Evolutionary conservation across 2,888 invertebrate genomes (phyloP), one percentile per base, ranked within the genome.

Genomic region (Dynastes tityus): DNA sequence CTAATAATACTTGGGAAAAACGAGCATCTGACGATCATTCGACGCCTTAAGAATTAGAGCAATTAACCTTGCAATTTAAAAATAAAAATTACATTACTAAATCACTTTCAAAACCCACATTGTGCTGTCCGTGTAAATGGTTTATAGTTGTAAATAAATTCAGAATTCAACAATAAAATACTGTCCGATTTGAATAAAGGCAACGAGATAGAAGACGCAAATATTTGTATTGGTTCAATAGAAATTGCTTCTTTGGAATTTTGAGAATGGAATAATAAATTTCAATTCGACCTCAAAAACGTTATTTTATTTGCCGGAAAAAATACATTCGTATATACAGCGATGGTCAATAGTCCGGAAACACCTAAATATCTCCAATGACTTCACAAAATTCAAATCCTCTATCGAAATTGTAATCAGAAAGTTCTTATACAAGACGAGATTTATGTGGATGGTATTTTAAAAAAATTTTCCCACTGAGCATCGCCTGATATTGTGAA

Each of bases 31-130:
- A 22, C 16, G 22, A 55, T 55, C 55, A 16, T 22, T 22, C 55
- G 22, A 55, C 55, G 8, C 22, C 16, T 16, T 22, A 22, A 55
- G 22, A 55, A 63, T 29, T 11, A 63, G 29, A 27, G 63, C 32
- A 63, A 63, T 51, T 68, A 68, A 68, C 68, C 68, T 68, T 68
- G 68, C 51, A 29, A 27, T 68, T 51, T 68, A 68, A 68, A 68
- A 51, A 68, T 68, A 68, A 68, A 68, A 65, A 68, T 63, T 32
- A 63, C 63, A 67, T 29, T 63, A 63, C 63, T 63, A 32, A 32
- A 63, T 63, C 63, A 32, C 32, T 6, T 22, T 55, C 16, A 32
- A 32, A 29, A 63, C 63, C 63, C 63, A 63, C 63, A 63, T 63
- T 63, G 63, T 63, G 32, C 22, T 55, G 55, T 16, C 29, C n/a